Evolutionary conservation across 2,888 invertebrate genomes (phyloP), one percentile per base, ranked within the genome.

Genomic region (Orthonevra nobilis): DNA sequence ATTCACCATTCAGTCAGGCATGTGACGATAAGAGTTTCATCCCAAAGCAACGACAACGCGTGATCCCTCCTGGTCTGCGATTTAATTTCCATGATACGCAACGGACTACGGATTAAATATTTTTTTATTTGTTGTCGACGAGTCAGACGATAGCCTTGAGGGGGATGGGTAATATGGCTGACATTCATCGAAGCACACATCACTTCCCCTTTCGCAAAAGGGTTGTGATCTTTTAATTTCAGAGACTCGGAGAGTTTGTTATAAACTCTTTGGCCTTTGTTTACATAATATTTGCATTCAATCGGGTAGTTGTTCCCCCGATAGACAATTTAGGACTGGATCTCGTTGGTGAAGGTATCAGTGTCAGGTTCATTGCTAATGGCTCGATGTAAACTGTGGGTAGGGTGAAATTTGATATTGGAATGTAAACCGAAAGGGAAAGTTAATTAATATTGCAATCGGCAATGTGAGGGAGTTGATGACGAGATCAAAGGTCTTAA

Each of bases 281-380:
- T 26, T 28, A 28, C 46, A 46, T 14, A 9, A 46, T 46, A 20
- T 7, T n/a, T 14, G 15, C 15, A 20, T 3, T 4, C 6, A 44
- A 26, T 28, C 50, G 63, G 38, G 70, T 63, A 72, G 63, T 48
- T 72, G 63, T 72, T 72, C 54, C 48, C 23, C 54, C 54, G 30
- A 72, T 56, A 63, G 32, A 72, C 70, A 72, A 64, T 36, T 36
- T 28, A 28, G 56, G 56, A 40, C 38, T 40, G 56, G 38, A 56
- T 40, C 10, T 3, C 15, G 40, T 3, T 4, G n/a, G n/a, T n/a
- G n/a, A 19, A 20, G 14, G 38, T 36, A 56, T 48, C 56, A 56
- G 32, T 72, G 64, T 64, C 72, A 64, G 64, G 72, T 72, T 72
- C 64, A 64, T 7, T 50, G 72, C 38, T 64, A 72, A 56, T 40